A percentile compares a stretch with the other conserved stretches of the same genome.
phyloP scores from a whole-genome alignment of 2,888 invertebrate genomes.

The Drosophila infuscata region DNA sequence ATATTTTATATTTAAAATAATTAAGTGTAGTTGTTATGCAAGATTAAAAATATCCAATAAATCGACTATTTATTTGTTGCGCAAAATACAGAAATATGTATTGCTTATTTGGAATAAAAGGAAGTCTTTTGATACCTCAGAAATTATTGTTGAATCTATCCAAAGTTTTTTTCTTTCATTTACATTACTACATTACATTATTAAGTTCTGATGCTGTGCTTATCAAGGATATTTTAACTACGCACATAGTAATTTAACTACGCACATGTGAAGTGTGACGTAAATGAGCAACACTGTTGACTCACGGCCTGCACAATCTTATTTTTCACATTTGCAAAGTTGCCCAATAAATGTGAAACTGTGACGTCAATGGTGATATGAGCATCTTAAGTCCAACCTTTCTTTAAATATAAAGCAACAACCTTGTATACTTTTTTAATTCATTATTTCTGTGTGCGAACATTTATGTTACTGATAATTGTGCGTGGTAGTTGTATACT shows the following conservation, averaged over 20 bases:
- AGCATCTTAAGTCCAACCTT: conserved; percentile 4
- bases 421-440: conserved; percentile 16
- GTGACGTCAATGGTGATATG: conserved; percentile 34
- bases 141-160: neutral
- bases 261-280: neutral
- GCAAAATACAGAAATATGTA: neutral
- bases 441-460: conserved; percentile 12
- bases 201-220: neutral
- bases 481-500: conserved; percentile 10
- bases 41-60: neutral
- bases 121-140: neutral
- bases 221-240: neutral
- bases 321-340: conserved; percentile 2
- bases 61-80: neutral
- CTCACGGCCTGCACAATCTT: neutral
- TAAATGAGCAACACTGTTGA: neutral
- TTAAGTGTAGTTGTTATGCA: neutral
- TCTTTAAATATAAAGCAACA: conserved; percentile 2
- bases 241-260: neutral
- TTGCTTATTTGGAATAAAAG: neutral
- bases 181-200: neutral
- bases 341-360: conserved; percentile 14
- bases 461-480: conserved; percentile 1
- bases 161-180: neutral
- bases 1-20: neutral